Conservation (phyloP, 2,797 vertebrate species). For the Myotis vivesi region DNA sequence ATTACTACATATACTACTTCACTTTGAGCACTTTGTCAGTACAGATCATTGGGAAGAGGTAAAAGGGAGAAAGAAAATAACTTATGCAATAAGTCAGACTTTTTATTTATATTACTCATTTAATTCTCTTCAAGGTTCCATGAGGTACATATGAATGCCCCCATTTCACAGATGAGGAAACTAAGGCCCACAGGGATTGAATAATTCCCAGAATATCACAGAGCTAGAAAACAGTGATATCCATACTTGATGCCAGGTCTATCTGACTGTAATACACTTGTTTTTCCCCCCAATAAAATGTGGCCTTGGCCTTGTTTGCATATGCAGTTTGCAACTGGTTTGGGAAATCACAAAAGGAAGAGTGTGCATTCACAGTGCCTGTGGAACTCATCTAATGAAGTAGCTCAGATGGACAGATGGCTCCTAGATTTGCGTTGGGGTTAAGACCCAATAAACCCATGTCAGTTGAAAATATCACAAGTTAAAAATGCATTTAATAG, state of each 20-base stretch:
- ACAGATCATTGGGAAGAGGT: neutral
- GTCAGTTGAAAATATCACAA: neutral
- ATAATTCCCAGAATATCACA: slow-evolving; percentile 2
- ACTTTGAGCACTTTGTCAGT: neutral
- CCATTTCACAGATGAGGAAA: slow-evolving; percentile 30
- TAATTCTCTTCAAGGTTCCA: neutral
- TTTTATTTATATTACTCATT: neutral
- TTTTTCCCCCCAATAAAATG: neutral
- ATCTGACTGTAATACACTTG: neutral
- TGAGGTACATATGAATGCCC: neutral
- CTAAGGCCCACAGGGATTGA: neutral
- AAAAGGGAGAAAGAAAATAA: neutral
- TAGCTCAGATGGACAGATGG: neutral
- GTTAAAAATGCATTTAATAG: neutral
- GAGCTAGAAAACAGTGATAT: neutral
- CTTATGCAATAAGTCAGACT: neutral
- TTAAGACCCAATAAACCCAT: neutral
- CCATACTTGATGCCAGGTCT: neutral
- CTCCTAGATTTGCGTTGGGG: neutral
- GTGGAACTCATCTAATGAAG: neutral
- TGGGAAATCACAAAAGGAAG: slow-evolving; percentile 45
- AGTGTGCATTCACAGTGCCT: neutral
- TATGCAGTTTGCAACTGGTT: neutral
- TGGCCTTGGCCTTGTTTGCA: neutral
- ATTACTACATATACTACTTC: neutral